A percentile compares a stretch with the other conserved stretches of the same genome.
Evolutionary conservation across 2,797 vertebrate species (phyloP).

Genomic region (Amniataba percoides): DNA sequence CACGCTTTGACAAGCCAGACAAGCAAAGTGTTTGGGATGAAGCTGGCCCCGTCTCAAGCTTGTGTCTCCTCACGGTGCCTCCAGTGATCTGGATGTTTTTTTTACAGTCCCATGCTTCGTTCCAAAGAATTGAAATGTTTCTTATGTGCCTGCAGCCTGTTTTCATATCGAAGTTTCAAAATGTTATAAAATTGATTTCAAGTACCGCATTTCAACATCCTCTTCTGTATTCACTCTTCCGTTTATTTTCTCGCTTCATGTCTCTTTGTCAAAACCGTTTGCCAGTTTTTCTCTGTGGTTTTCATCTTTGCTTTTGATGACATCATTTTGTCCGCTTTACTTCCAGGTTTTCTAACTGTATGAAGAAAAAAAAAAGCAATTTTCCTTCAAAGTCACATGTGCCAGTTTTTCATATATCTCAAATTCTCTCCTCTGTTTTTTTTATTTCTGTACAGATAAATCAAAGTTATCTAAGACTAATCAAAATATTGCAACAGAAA

Average conservation of each 20-base stretch:
- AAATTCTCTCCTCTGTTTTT: conserved; percentile 5
- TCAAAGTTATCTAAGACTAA: conserved; percentile 1
- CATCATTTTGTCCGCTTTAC: conserved; percentile 9
- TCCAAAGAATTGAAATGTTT: conserved; percentile 15
- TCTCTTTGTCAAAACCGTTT: neutral
- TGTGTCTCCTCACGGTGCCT: conserved; percentile 35
- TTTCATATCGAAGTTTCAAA: conserved; percentile 27
- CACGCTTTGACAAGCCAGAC: conserved; percentile 56
- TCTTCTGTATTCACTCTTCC: neutral
- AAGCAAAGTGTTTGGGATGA: conserved; percentile 38
- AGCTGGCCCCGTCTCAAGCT: conserved; percentile 45
- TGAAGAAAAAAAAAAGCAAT: neutral
- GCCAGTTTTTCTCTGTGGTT: neutral
- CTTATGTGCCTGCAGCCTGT: conserved; percentile 5
- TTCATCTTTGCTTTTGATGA: neutral
- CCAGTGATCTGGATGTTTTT: conserved; percentile 24
- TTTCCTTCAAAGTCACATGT: neutral
- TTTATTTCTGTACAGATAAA: conserved; percentile 14
- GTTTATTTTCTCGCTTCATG: neutral
- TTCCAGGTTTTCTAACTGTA: neutral
- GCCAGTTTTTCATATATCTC: neutral
- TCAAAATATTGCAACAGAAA: conserved; percentile 20
- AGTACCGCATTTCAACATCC: neutral
- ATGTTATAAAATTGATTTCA: conserved; percentile 20
- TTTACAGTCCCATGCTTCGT: conserved; percentile 30